phyloP scores from a whole-genome alignment of 1,140 invertebrate species.

The Heliconius nattereri region DNA sequence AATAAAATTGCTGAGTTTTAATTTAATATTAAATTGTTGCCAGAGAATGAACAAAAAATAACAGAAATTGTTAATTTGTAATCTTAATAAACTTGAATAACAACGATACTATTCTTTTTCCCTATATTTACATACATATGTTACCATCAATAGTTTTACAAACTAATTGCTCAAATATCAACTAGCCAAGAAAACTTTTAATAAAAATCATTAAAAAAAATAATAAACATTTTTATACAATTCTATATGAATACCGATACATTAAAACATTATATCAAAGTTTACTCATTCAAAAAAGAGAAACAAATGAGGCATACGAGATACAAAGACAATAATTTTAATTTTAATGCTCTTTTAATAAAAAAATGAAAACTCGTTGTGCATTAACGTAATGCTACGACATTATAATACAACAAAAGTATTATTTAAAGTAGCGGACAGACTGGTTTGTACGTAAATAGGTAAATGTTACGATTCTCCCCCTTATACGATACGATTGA shows the following conservation, averaged over 20 bases:
- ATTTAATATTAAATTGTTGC: background rate
- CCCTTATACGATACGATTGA: constrained; percentile 44
- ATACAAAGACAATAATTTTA: background rate
- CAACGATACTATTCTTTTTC: no score
- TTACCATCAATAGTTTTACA: no score
- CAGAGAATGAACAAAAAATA: no score
- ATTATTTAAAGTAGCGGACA: constrained; percentile 30
- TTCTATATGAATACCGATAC: background rate
- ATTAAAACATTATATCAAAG: background rate
- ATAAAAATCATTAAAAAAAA: background rate
- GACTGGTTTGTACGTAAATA: constrained; percentile 33
- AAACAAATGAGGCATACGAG: background rate
- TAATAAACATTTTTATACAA: background rate
- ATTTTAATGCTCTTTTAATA: background rate
- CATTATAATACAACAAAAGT: constrained; percentile 7
- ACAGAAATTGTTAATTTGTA: no score
- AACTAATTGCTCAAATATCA: background rate
- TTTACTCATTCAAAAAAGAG: background rate
- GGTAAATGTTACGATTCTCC: constrained; percentile 25
- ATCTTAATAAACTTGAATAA: no score
- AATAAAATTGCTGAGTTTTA: background rate
- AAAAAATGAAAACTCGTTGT: constrained; percentile 13
- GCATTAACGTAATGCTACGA: constrained; percentile 7
- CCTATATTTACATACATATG: no score
- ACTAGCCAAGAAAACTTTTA: background rate